Evolutionary conservation across 2,113 vertebrate genomes (phyloP).

Genomic region (Cyprinus carpio): DNA sequence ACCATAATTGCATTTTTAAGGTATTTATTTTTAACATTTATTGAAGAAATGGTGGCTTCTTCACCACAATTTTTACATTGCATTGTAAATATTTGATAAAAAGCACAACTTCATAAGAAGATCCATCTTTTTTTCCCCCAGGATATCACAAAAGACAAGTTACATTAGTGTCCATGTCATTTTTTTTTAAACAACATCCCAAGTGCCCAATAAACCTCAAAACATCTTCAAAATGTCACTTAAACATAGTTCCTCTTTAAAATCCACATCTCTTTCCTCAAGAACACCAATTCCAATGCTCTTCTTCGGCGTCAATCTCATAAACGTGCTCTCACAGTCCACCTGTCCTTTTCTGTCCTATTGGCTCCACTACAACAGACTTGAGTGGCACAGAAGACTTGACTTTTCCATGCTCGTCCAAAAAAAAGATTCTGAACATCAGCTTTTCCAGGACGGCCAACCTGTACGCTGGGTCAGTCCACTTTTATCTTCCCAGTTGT

Average conservation of each 20-base stretch:
- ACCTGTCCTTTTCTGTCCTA: neutral
- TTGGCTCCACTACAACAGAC: conserved; percentile 26
- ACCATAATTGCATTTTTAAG: neutral
- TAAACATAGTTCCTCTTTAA: conserved; percentile 8
- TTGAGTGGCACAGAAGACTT: conserved; percentile 7
- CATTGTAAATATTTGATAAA: neutral
- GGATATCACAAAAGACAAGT: conserved; percentile 10
- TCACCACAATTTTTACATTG: conserved; percentile 2
- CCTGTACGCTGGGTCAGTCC: conserved; percentile 28
- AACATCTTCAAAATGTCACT: conserved; percentile 22
- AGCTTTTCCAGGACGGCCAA: conserved; percentile 42
- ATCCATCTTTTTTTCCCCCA: neutral
- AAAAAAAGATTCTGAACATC: conserved; percentile 45
- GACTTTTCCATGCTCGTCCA: conserved; percentile 30
- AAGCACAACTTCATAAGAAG: neutral
- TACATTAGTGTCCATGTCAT: neutral
- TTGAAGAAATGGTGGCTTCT: neutral
- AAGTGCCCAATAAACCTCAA: neutral
- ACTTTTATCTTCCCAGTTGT: conserved; percentile 34
- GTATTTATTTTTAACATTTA: conserved; percentile 7
- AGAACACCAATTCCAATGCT: conserved; percentile 12
- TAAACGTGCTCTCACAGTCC: neutral
- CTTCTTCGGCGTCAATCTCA: neutral
- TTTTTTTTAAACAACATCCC: neutral
- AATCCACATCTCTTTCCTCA: conserved; percentile 20